Base-by-base conservation (phyloP, 2,888 invertebrate species). In the Holacanthella duospinosa region DNA sequence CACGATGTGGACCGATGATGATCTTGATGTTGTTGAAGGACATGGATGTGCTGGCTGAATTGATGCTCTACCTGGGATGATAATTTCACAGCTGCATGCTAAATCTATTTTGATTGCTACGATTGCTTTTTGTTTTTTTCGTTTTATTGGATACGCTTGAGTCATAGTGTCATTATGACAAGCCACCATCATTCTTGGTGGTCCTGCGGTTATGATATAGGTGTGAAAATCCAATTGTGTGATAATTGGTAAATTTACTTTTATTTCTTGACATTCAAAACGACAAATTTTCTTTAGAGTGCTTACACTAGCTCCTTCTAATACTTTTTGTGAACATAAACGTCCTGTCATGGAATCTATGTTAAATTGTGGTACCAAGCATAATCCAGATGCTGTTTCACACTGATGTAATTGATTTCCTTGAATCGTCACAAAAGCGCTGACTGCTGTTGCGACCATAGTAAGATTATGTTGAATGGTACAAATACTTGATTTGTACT, bases 1-100 rank as follows among this genome's bases (percentile, higher is more conserved):
- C 2, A 57, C 21, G 29, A 57, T 29, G 21, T 29, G 12, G n/a
- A 57, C 25, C 21, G 4, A 3, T 25, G 57, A 25, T 6, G 4
- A 3, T 3, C 9, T 28, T 6, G 19, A n/a, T 9, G 29, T 4
- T 29, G 12, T 12, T 2, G 29, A 29, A 6, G 57, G 57, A 29
- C 57, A 57, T 4, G 57, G 57, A 57, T 29, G 29, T 6, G 57
- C 6, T 29, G 57, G 57, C n/a, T 21, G 28, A 19, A 57, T 57
- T 12, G 57, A 29, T 4, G n/a, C 4, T 21, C 48, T 9, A n/a
- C 19, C 12, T 4, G 48, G 48, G 21, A 48, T 48, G 12, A n/a
- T n/a, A 9, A 48, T 4, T 9, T 9, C 21, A 21, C 48, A 48
- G 48, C 21, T 21, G 21, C 48, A 48, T 21, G 48, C 48, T 9